Percentiles rank a stretch among this genome's conserved stretches.
Evolutionary conservation across 2,797 vertebrate species (phyloP).

Genomic region (Falco concolor): DNA sequence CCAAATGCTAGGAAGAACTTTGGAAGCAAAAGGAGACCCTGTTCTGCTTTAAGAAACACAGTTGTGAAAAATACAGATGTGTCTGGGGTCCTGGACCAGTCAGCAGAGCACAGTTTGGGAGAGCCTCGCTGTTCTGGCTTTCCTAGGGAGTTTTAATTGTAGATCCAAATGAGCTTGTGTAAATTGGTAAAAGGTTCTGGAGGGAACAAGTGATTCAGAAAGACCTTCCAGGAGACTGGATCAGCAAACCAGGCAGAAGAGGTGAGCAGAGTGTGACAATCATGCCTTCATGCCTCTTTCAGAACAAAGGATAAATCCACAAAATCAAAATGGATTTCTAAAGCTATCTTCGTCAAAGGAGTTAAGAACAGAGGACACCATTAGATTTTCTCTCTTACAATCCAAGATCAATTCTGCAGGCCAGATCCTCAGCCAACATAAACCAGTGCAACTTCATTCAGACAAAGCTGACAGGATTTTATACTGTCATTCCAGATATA

Average conservation of each 20-base stretch:
- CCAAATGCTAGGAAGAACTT: background rate
- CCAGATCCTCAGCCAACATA: conserved; percentile 23
- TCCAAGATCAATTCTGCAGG: conserved; percentile 4
- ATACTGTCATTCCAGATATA: background rate
- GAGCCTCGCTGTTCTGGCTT: background rate
- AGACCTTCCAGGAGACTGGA: background rate
- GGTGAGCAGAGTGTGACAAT: background rate
- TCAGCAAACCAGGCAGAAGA: background rate
- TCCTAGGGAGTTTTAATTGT: background rate
- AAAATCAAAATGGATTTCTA: conserved; percentile 53
- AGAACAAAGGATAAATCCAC: conserved; percentile 52
- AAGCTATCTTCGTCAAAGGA: conserved; percentile 40
- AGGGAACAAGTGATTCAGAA: background rate
- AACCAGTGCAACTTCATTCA: conserved; percentile 15
- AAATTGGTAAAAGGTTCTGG: background rate
- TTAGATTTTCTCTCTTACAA: background rate
- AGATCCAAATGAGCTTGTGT: background rate
- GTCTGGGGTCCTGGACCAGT: background rate
- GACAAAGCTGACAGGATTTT: background rate
- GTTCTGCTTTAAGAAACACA: background rate
- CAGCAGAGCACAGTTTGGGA: background rate
- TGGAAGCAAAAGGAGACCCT: background rate
- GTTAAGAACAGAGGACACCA: background rate
- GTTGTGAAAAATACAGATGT: background rate
- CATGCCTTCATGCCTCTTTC: background rate